Conservation (phyloP, 2,888 invertebrate species). For the Sinopyrophorus schimmeli region DNA sequence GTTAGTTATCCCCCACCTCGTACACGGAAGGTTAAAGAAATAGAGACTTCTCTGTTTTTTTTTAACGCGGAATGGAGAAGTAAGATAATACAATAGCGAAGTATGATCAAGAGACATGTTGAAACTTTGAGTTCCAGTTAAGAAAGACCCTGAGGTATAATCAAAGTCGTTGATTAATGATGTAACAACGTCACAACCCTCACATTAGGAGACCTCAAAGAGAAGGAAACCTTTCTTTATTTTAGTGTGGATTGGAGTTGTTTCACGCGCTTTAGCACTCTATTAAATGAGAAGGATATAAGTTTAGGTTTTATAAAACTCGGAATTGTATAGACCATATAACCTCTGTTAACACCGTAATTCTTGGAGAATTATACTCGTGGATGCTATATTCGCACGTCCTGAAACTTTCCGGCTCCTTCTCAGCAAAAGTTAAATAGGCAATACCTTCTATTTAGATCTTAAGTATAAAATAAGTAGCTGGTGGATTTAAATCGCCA, state of each 20-base stretch:
- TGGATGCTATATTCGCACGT: no score
- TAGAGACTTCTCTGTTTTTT: no score
- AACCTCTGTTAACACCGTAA: constrained; percentile 11
- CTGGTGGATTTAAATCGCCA: no score
- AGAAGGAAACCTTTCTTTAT: constrained; percentile 33
- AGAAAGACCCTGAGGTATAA: constrained; percentile 35
- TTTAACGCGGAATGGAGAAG: neutral
- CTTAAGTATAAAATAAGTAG: no score
- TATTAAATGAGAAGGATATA: constrained; percentile 30
- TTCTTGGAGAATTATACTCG: constrained; percentile 6
- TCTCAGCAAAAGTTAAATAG: no score
- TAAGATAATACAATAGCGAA: constrained; percentile 14
- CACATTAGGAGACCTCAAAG: constrained; percentile 32
- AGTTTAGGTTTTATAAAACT: constrained; percentile 23
- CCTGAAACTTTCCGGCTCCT: no score
- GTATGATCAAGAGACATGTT: constrained; percentile 23
- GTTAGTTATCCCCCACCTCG: no score
- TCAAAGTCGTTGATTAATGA: constrained; percentile 40
- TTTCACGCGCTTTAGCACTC: constrained; percentile 38
- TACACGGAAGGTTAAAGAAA: no score
- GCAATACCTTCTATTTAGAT: no score
- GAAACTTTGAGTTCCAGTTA: constrained; percentile 27
- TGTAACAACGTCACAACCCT: constrained; percentile 34
- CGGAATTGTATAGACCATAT: constrained; percentile 7
- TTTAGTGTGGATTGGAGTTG: constrained; percentile 31